Evolutionary conservation across 2,113 vertebrate species (phyloP).

Genomic region (Chinchilla lanigera): DNA sequence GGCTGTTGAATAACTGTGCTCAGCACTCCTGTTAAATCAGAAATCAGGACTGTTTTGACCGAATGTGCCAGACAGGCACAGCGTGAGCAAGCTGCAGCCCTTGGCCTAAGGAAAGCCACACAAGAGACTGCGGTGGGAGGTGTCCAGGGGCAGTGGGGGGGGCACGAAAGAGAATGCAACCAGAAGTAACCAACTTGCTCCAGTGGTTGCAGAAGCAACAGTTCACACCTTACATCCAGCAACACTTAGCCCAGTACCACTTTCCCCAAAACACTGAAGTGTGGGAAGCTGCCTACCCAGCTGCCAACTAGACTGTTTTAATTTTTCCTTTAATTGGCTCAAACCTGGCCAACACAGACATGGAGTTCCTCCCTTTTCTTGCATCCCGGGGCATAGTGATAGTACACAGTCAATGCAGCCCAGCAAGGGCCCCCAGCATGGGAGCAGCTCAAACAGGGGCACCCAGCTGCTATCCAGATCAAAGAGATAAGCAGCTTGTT

Average conservation of each 20-base stretch:
- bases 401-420: rapidly evolving
- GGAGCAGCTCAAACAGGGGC: neutral
- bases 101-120: neutral
- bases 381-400: neutral
- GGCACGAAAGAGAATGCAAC: neutral
- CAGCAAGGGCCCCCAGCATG: neutral
- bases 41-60: neutral
- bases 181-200: neutral
- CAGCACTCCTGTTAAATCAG: neutral
- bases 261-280: neutral
- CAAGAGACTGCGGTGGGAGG: neutral
- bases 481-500: conserved; percentile 14
- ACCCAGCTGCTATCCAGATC: neutral
- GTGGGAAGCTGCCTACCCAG: neutral
- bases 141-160: too few relatives aligned
- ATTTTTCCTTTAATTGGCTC: neutral
- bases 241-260: too few relatives aligned
- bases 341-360: neutral
- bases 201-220: neutral
- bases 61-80: neutral
- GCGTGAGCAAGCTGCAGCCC: neutral
- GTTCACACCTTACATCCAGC: too few relatives aligned
- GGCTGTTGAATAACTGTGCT: neutral
- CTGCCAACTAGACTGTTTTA: neutral
- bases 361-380: neutral